Percentiles rank a stretch among this genome's conserved stretches.
Conservation (phyloP, 2,113 vertebrate genomes). For the Suncus etruscus region DNA sequence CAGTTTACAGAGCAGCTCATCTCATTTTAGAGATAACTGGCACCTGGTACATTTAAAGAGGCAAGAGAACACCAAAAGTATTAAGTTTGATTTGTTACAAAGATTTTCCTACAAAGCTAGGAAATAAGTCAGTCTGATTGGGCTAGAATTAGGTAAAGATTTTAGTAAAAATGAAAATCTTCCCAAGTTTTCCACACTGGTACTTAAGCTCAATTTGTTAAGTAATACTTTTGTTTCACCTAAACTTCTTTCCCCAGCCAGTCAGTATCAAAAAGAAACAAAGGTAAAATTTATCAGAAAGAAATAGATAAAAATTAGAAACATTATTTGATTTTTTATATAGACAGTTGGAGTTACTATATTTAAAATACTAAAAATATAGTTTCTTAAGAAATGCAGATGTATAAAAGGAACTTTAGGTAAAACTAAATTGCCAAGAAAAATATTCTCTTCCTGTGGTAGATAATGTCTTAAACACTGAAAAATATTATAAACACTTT, state of each 20-base stretch:
- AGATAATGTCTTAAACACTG: not conserved
- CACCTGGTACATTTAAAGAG: conserved; percentile 25
- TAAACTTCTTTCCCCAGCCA: not conserved
- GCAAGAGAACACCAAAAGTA: not conserved
- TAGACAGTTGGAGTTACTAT: conserved; percentile 43
- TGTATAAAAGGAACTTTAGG: conserved; percentile 37
- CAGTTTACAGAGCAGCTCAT: not conserved
- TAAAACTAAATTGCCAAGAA: conserved; percentile 49
- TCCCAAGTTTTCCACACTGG: not conserved
- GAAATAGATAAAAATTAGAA: conserved; percentile 54
- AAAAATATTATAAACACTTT: too few species aligned
- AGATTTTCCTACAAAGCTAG: not conserved
- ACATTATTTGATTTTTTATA: conserved; percentile 8
- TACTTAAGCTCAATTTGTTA: conserved; percentile 16
- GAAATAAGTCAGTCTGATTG: conserved; percentile 17
- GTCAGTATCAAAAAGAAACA: conserved; percentile 22
- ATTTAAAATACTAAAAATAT: conserved; percentile 53
- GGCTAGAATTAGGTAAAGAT: conserved; percentile 28
- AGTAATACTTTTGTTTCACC: not conserved
- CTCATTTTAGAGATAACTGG: not conserved
- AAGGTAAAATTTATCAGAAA: conserved; percentile 23
- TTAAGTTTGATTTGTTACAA: conserved; percentile 27
- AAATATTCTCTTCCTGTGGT: conserved; percentile 14
- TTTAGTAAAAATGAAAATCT: conserved; percentile 55
- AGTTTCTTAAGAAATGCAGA: conserved; percentile 7